Evolutionary conservation across 2,888 invertebrate genomes (phyloP).

Genomic region (Unio delphinus): DNA sequence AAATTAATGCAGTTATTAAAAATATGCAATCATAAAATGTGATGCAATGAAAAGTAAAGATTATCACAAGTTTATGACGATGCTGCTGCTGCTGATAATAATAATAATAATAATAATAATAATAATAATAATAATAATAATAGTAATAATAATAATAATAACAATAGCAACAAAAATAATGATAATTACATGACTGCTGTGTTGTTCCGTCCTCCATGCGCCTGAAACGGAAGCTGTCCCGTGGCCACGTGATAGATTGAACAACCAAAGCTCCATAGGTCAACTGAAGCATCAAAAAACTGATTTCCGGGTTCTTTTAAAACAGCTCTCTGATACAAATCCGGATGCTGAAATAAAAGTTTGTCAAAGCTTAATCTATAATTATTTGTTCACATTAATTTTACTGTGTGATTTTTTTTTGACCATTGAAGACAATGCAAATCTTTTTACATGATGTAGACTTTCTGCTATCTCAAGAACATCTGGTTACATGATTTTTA

Average conservation of each 20-base stretch:
- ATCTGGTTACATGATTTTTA: too few relatives aligned
- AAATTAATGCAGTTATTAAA: too few relatives aligned
- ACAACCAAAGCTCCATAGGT: conserved; percentile 95
- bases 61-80: too few relatives aligned
- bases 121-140: too few relatives aligned
- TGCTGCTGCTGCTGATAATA: too few relatives aligned
- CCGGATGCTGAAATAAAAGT: conserved; percentile 79
- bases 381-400: neutral
- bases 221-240: conserved; percentile 93
- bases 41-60: too few relatives aligned
- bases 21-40: too few relatives aligned
- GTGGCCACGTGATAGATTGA: conserved; percentile 96
- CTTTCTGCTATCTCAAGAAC: too few relatives aligned
- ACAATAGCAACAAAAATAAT: neutral
- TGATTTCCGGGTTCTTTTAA: conserved; percentile 81
- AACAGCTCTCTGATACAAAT: conserved; percentile 95
- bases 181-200: conserved; percentile 88
- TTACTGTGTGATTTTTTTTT: neutral
- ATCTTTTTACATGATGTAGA: too few relatives aligned
- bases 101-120: too few relatives aligned
- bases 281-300: conserved; percentile 95
- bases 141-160: neutral
- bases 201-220: conserved; percentile 92
- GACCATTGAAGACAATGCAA: too few relatives aligned
- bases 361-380: too few relatives aligned